A percentile compares a stretch with the other conserved stretches of the same genome.
These are phyloP conservation scores for Drosophila jambulina DNA, from an alignment of 1,140 invertebrate species.

Conservation along the genomic window DNA sequence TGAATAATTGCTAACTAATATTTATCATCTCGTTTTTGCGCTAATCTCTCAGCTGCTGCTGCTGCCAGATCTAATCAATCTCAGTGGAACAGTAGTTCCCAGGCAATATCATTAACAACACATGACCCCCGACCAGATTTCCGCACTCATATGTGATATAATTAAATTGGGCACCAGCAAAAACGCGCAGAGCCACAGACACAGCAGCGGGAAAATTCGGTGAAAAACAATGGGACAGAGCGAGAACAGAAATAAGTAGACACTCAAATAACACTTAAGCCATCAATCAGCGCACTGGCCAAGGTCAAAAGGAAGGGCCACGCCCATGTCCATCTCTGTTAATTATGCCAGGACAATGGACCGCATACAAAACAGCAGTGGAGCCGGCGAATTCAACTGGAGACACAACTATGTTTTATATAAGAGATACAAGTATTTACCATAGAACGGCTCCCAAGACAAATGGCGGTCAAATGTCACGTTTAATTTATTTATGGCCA, in stretches of 20 bases:
- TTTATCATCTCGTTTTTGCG: conserved; percentile 46
- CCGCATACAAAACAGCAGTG: conserved; percentile 61
- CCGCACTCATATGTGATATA: conserved; percentile 55
- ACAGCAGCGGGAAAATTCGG: conserved; percentile 3
- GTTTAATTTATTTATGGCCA: conserved; percentile 79
- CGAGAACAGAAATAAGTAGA: conserved; percentile 56
- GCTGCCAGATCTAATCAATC: conserved; percentile 63
- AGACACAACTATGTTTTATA: conserved; percentile 69
- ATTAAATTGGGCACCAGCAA: conserved; percentile 61
- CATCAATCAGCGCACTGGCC: conserved; percentile 74
- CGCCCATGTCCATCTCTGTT: conserved; percentile 56
- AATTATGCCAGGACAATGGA: conserved; percentile 69
- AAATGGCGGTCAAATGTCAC: conserved; percentile 82
- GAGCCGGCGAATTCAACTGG: conserved; percentile 20
- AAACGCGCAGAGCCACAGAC: conserved; percentile 25
- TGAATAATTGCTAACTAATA: conserved; percentile 49
- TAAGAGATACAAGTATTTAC: conserved; percentile 71
- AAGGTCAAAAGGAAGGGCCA: conserved; percentile 56
- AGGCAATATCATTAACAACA: conserved; percentile 73
- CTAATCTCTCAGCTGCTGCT: conserved; percentile 23
- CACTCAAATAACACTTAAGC: conserved; percentile 80
- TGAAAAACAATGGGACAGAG: conserved; percentile 36
- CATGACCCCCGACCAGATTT: conserved; percentile 30
- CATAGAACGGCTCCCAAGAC: conserved; percentile 63
- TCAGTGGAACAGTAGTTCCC: conserved; percentile 56